These are phyloP conservation scores for Caenorhabditis brenneri DNA, from an alignment of 1,140 invertebrate genomes.

Conservation along the genomic window DNA sequence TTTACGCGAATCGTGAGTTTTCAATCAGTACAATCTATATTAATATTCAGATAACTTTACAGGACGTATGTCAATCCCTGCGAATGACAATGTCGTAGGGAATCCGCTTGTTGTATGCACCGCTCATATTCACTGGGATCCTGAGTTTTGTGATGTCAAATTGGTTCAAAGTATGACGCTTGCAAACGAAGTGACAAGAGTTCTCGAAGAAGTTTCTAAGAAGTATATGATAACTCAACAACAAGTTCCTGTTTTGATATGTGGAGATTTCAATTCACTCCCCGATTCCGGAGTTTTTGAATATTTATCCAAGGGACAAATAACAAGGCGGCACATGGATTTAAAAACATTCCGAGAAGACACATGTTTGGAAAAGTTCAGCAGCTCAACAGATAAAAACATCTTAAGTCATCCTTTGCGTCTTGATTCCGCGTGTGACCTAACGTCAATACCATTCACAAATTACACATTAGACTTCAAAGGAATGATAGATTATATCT, in stretches of 20 bases:
- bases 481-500: conserved; percentile 99
- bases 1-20: conserved; percentile 77
- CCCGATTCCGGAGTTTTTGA: conserved; percentile 97
- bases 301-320: conserved; percentile 86
- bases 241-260: conserved; percentile 88
- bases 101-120: conserved; percentile 92
- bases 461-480: conserved; percentile 99
- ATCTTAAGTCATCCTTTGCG: conserved; percentile 84
- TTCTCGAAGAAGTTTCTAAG: conserved; percentile 46
- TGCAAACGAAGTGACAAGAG: conserved; percentile 80
- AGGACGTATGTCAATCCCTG: conserved; percentile 16
- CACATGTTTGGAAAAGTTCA: conserved; percentile 48
- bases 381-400: conserved; percentile 55
- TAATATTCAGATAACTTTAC: conserved; percentile 74
- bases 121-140: conserved; percentile 99
- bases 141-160: conserved; percentile 99
- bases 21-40: not conserved
- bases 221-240: conserved; percentile 74
- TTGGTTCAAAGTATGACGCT: conserved; percentile 99
- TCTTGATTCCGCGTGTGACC: conserved; percentile 88
- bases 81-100: conserved; percentile 71
- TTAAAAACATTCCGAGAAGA: conserved; percentile 96
- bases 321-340: conserved; percentile 88
- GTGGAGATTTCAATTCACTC: conserved; percentile 97
- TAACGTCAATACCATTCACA: conserved; percentile 94